Conservation (phyloP, 2,888 invertebrate genomes). For the Melanchra persicariae region DNA sequence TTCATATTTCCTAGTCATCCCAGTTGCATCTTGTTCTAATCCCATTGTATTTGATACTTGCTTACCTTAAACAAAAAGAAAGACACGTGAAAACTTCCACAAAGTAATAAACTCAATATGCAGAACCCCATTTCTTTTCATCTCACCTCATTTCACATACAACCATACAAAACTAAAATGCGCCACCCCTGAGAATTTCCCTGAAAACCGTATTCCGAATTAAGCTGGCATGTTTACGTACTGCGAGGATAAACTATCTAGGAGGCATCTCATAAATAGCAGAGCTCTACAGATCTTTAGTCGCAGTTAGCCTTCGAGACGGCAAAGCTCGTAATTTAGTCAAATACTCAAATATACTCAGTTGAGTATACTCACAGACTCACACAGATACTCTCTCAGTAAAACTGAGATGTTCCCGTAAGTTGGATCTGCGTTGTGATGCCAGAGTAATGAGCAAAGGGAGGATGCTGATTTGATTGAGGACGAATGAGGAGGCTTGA, state of each 20-base stretch:
- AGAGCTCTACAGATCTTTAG: conserved; percentile 57
- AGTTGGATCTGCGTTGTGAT: conserved; percentile 47
- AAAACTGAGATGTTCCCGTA: conserved; percentile 49
- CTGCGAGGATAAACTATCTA: conserved; percentile 60
- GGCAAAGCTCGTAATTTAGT: conserved; percentile 66
- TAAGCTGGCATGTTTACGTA: conserved; percentile 60
- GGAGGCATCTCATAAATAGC: conserved; percentile 62
- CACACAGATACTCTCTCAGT: conserved; percentile 40
- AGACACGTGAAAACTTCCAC: conserved; percentile 4
- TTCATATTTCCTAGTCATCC: too few species aligned
- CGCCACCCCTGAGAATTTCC: conserved; percentile 26
- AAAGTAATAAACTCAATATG: conserved; percentile 17
- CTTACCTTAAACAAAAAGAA: conserved; percentile 56
- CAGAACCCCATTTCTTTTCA: conserved; percentile 30
- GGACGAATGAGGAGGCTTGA: conserved; percentile 47
- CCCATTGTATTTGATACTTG: neutral
- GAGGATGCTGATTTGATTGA: conserved; percentile 51
- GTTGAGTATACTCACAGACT: conserved; percentile 42
- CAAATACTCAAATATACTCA: conserved; percentile 65
- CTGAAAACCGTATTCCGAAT: conserved; percentile 52
- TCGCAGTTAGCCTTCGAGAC: conserved; percentile 57
- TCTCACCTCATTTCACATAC: conserved; percentile 45
- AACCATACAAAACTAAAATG: conserved; percentile 42
- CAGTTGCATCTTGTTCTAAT: too few species aligned
- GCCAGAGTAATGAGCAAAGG: conserved; percentile 54